phyloP scores from a whole-genome alignment of 2,888 invertebrate species.

The Tipula confusa region DNA sequence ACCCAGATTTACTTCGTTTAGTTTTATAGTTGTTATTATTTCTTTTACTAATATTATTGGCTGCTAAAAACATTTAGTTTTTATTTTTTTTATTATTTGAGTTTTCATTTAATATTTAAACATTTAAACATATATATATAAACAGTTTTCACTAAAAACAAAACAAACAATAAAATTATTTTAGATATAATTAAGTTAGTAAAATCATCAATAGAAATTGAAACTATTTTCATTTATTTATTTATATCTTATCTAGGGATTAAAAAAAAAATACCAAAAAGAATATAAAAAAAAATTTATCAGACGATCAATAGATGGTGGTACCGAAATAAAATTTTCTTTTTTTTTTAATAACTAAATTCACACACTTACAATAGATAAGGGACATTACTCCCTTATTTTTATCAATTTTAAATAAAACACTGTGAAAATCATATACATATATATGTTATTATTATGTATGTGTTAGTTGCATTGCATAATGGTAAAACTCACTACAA shows the following conservation, averaged over 20 bases:
- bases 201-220: not conserved
- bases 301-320: constrained; percentile 30
- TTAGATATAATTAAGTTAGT: not conserved
- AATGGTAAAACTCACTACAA: not conserved
- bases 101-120: not conserved
- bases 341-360: constrained; percentile 14
- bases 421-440: not conserved
- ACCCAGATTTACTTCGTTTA: constrained; percentile 7
- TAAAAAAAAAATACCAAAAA: not conserved
- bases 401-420: constrained; percentile 3
- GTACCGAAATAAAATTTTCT: not conserved
- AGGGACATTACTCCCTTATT: constrained; percentile 29
- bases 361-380: constrained; percentile 28
- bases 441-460: not conserved
- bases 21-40: not conserved
- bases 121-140: not conserved
- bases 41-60: not conserved
- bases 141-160: not conserved
- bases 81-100: not conserved
- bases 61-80: not conserved
- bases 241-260: not conserved
- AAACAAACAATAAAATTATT: not conserved
- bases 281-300: not conserved
- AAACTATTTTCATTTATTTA: constrained; percentile 5
- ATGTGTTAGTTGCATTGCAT: constrained; percentile 7